These are phyloP conservation scores for Megaceryle alcyon DNA, from an alignment of 2,797 vertebrate genomes.

Conservation along the genomic window DNA sequence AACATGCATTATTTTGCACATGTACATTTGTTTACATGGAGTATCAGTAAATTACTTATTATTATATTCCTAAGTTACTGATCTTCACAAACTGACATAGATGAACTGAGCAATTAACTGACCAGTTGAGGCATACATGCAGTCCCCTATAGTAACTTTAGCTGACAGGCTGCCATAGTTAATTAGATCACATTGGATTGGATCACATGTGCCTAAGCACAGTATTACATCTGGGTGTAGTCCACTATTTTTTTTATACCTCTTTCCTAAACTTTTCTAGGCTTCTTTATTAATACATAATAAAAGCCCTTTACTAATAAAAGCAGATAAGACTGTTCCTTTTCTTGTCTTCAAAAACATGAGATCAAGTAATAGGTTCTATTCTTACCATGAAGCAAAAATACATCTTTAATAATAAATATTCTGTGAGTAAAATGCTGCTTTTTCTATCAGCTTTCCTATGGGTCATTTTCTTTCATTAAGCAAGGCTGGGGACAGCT, in stretches of 20 bases:
- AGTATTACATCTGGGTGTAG: not conserved
- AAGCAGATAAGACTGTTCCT: not conserved
- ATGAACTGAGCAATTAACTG: not conserved
- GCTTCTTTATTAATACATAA: not conserved
- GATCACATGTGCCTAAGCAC: not conserved
- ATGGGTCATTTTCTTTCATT: constrained; percentile 3
- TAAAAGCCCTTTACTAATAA: not conserved
- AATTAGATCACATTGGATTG: not conserved
- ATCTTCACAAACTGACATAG: not conserved
- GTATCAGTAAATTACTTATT: not conserved
- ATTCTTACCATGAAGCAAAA: not conserved
- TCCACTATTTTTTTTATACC: not conserved
- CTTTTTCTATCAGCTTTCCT: not conserved
- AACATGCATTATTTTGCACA: not conserved
- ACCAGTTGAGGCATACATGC: not conserved
- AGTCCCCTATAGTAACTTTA: not conserved
- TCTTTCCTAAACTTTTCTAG: not conserved
- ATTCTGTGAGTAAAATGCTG: not conserved
- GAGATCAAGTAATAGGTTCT: not conserved
- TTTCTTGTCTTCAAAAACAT: not conserved
- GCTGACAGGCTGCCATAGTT: constrained; percentile 3
- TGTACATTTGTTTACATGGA: not conserved
- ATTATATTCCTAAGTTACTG: not conserved
- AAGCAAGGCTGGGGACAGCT: constrained; percentile 20
- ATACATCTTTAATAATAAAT: not conserved